phyloP scores from a whole-genome alignment of 2,113 vertebrate genomes.

The Asarcornis scutulata region DNA sequence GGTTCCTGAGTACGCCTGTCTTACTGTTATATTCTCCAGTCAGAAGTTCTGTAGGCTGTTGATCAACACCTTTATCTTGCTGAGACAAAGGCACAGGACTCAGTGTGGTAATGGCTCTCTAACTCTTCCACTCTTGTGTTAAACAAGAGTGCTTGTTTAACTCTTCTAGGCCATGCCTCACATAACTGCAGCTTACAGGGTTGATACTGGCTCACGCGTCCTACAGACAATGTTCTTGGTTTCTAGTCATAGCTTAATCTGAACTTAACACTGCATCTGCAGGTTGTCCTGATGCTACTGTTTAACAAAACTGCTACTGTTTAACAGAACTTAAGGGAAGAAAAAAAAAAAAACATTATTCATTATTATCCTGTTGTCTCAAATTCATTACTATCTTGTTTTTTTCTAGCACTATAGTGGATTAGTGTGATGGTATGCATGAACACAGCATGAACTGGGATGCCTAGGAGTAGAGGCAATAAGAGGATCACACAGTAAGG shows the following conservation, averaged over 20 bases:
- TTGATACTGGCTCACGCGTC: background rate
- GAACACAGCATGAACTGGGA: background rate
- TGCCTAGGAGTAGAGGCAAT: background rate
- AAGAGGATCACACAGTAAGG: background rate
- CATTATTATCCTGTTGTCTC: no score
- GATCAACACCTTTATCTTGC: background rate
- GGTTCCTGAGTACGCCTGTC: background rate
- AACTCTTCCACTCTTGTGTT: background rate
- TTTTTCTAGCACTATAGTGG: background rate
- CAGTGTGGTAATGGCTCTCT: background rate
- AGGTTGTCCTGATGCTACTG: background rate
- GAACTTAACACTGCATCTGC: background rate
- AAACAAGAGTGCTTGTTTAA: no score
- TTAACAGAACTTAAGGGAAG: background rate
- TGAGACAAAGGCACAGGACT: background rate
- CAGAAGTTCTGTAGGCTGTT: background rate
- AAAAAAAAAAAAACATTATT: no score
- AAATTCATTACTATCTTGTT: background rate
- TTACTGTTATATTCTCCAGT: background rate
- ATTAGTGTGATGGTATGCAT: background rate
- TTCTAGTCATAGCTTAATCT: background rate
- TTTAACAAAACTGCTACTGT: background rate
- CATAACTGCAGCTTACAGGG: background rate
- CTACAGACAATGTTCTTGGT: background rate
- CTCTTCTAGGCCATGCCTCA: background rate